phyloP scores from a whole-genome alignment of 2,888 invertebrate species.

The Yponomeuta sedellus region DNA sequence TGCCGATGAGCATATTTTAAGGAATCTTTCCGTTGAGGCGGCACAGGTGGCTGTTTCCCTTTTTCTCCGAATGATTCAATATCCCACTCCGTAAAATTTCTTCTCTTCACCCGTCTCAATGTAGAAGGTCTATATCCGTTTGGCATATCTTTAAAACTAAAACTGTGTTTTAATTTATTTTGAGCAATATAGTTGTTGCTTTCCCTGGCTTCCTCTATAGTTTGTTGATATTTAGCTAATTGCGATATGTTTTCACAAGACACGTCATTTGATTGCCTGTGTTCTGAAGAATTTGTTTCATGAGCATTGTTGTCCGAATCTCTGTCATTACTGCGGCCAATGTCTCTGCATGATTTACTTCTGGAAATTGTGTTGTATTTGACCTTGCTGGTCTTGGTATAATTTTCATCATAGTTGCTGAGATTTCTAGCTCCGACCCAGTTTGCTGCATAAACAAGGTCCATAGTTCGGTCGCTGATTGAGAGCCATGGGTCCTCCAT shows the following conservation, averaged over 20 bases:
- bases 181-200: conserved; percentile 73
- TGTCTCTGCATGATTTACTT: conserved; percentile 70
- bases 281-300: conserved; percentile 49
- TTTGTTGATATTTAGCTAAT: conserved; percentile 80
- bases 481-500: conserved; percentile 84
- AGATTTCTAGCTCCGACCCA: conserved; percentile 85
- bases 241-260: conserved; percentile 67
- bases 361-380: conserved; percentile 69
- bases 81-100: conserved; percentile 78
- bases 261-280: conserved; percentile 43
- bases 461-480: conserved; percentile 82
- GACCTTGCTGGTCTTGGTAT: conserved; percentile 41
- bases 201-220: conserved; percentile 68
- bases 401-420: conserved; percentile 58
- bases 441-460: conserved; percentile 88
- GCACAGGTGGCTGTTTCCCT: conserved; percentile 56
- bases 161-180: conserved; percentile 72
- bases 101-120: conserved; percentile 70
- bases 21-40: conserved; percentile 68
- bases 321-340: conserved; percentile 50
- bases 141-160: conserved; percentile 77
- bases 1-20: conserved; percentile 71
- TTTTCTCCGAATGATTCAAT: conserved; percentile 58
- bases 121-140: conserved; percentile 79
- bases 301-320: conserved; percentile 48